Evolutionary conservation across 1,140 invertebrate genomes (phyloP), one percentile per base, ranked within the genome.

Genomic region (Pissodes strobi): DNA sequence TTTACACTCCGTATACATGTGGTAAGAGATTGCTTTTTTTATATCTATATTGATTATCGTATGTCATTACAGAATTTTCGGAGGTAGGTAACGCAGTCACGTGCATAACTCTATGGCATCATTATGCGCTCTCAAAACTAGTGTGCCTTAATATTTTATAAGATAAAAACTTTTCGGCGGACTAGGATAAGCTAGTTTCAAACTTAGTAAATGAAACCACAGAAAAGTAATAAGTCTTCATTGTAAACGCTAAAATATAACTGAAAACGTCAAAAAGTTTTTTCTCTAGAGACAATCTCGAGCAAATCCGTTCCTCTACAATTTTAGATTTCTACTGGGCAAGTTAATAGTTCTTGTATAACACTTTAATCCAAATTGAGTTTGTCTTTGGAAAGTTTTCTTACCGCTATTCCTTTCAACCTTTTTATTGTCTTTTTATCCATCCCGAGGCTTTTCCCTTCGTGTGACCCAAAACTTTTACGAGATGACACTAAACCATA

Each of bases 331-430:
- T 66, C 51, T 66, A 53, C 57, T 59, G 63, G 43, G 62, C 62
- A 68, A 70, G 67, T 70, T 70, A 70, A 70, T 70, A 70, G 69
- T 70, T 67, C 66, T 70, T 68, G 66, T 70, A 70, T 70, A 68
- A 70, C 69, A 70, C 66, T 70, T 70, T 70, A 70, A 70, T 70
- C 69, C 69, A 68, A 70, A 70, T 67, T 68, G 69, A 70, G 69
- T 69, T 69, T 69, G 63, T 70, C 69, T 70, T 70, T 55, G 23
- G 49, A 59, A 70, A 70, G 27, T 69, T 71, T 71, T 69, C 60
- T 58, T 65, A 48, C 61, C 69, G 64, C 43, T 64, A 45, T 53
- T 49, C 67, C 57, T 53, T 68, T 68, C 57, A 27, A 15, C 55
- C 57, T 62, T 63, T 46, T 38, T 68, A 55, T 67, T 49, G 41